These are phyloP conservation scores for Catamblyrhynchus diadema DNA, from an alignment of 2,797 vertebrate genomes.

Conservation along the genomic window DNA sequence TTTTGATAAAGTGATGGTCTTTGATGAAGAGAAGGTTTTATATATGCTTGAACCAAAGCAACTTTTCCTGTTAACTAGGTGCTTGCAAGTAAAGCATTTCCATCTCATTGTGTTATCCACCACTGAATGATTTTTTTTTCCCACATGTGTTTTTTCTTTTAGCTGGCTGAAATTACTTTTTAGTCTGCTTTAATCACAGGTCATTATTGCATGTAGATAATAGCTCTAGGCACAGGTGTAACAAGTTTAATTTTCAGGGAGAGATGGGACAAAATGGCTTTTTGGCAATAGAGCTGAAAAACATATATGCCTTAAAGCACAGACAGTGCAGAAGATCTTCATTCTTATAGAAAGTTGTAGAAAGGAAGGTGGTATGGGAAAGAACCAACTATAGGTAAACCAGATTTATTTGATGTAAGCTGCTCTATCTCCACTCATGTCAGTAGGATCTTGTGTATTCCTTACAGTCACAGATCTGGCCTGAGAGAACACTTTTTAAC, in stretches of 20 bases:
- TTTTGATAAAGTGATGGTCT: neutral
- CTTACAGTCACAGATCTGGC: neutral
- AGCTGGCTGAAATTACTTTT: neutral
- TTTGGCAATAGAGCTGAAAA: neutral
- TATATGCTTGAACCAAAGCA: neutral
- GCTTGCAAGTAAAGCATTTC: neutral
- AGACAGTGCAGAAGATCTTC: neutral
- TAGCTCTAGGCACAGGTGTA: neutral
- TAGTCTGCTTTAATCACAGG: neutral
- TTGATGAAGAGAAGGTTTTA: neutral
- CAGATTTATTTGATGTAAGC: neutral
- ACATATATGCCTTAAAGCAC: neutral
- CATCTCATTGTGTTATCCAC: neutral
- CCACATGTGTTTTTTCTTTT: neutral
- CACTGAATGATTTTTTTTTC: neutral
- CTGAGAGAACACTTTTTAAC: neutral
- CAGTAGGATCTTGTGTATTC: neutral
- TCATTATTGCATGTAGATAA: constrained; percentile 27
- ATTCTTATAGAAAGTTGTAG: neutral
- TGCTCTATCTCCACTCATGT: neutral
- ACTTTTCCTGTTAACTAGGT: neutral
- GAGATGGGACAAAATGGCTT: neutral
- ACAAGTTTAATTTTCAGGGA: constrained; percentile 22
- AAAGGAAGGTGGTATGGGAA: neutral
- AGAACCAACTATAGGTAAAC: neutral